A percentile compares a stretch with the other conserved stretches of the same genome.
phyloP scores from a whole-genome alignment of 2,888 invertebrate genomes.

The Pristionchus fissidentatus region DNA sequence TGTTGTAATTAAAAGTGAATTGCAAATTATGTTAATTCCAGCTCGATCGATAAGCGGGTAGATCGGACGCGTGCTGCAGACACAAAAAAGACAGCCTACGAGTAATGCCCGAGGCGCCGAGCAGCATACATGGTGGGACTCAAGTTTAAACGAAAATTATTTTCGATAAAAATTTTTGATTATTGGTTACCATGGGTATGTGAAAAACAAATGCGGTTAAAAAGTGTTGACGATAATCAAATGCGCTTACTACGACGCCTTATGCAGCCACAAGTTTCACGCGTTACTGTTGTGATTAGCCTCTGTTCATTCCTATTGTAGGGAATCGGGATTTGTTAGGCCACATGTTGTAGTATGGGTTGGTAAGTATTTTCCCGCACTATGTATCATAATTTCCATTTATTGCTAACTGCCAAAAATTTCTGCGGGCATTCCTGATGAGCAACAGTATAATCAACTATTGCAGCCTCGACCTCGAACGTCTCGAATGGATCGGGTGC shows the following conservation, averaged over 20 bases:
- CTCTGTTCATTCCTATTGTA: no score
- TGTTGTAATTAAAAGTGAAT: neutral
- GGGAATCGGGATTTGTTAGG: no score
- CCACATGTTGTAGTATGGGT: no score
- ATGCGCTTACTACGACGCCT: neutral
- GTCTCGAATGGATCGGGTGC: neutral
- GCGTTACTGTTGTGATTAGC: no score
- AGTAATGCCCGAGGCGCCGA: conserved; percentile 37
- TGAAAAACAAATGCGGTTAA: neutral
- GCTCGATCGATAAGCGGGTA: neutral
- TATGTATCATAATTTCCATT: neutral
- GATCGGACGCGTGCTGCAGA: neutral
- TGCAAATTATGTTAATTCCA: neutral
- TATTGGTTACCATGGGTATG: neutral
- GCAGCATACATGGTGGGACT: neutral
- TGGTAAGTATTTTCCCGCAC: neutral
- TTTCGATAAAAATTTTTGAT: neutral
- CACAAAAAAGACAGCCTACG: conserved; percentile 6
- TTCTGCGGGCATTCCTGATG: no score
- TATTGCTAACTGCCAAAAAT: neutral
- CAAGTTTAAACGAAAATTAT: neutral
- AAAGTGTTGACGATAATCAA: no score
- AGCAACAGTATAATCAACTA: neutral
- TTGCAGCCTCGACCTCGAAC: conserved; percentile 9
- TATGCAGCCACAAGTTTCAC: no score